Conservation (phyloP, 2,888 invertebrate species). For the Hermaeophaga mercurialis region DNA sequence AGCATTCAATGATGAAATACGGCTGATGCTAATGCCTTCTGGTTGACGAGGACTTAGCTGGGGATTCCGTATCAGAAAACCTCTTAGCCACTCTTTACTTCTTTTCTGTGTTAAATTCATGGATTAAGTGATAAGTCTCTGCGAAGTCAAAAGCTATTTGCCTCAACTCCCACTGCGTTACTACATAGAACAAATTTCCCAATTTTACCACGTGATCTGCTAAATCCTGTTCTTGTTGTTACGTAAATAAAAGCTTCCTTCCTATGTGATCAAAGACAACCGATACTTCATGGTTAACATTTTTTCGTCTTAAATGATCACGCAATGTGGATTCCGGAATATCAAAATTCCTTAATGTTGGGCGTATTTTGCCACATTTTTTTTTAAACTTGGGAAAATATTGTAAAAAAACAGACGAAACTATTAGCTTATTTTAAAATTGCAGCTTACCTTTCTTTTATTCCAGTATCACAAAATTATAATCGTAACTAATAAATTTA, state of each 20-base stretch:
- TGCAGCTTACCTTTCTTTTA: too few relatives aligned
- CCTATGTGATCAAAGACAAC: too few relatives aligned
- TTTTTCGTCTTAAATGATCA: slow-evolving; percentile 14
- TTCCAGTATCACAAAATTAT: too few relatives aligned
- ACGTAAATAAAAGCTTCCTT: slow-evolving; percentile 25
- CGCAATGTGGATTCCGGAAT: slow-evolving; percentile 8
- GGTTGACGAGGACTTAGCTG: too few relatives aligned
- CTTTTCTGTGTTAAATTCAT: slow-evolving; percentile 14
- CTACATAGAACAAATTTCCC: slow-evolving; percentile 26
- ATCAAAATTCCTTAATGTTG: slow-evolving; percentile 25
- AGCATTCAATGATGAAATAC: slow-evolving; percentile 27
- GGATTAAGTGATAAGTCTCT: slow-evolving; percentile 17
- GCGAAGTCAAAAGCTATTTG: slow-evolving; percentile 26
- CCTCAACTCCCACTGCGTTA: slow-evolving; percentile 24
- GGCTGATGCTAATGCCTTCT: too few relatives aligned
- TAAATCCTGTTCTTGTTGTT: slow-evolving; percentile 27
- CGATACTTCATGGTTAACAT: neutral
- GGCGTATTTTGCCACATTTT: slow-evolving; percentile 10
- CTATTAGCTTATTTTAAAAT: too few relatives aligned
- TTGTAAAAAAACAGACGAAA: too few relatives aligned
- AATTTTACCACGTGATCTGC: slow-evolving; percentile 26
- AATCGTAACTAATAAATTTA: too few relatives aligned
- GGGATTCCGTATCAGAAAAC: slow-evolving; percentile 26
- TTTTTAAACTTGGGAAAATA: too few relatives aligned
- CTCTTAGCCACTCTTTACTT: neutral